These are phyloP conservation scores for Cataglyphis albicans DNA, from an alignment of 2,888 invertebrate species.

Conservation along the genomic window DNA sequence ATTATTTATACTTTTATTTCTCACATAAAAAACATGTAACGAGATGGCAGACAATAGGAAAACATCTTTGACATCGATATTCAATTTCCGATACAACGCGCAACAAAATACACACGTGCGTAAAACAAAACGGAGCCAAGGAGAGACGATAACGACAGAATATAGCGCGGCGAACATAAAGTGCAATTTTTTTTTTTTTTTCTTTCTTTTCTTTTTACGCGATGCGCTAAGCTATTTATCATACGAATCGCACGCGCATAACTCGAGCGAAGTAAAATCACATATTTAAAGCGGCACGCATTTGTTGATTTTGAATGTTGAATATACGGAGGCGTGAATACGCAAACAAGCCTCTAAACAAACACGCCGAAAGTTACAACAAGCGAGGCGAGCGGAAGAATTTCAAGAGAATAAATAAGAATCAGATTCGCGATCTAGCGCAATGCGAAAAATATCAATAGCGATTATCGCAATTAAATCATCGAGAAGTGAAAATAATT, in stretches of 20 bases:
- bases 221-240: background rate
- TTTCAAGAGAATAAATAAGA: conserved; percentile 34
- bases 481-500: background rate
- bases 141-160: background rate
- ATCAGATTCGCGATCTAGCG: background rate
- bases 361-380: conserved; percentile 7
- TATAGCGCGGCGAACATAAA: background rate
- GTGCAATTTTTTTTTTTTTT: background rate
- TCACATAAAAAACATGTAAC: conserved; percentile 1
- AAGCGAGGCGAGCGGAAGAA: background rate
- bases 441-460: background rate
- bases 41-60: background rate
- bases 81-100: conserved; percentile 30
- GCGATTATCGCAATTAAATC: background rate
- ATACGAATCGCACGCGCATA: conserved; percentile 15
- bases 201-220: background rate
- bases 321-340: conserved; percentile 38
- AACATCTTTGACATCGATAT: conserved; percentile 36
- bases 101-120: conserved; percentile 27
- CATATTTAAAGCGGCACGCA: conserved; percentile 33
- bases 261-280: conserved; percentile 36
- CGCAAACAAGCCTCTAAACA: conserved; percentile 42
- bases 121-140: conserved; percentile 22
- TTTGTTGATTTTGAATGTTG: conserved; percentile 56
- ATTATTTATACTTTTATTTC: background rate